Evolutionary conservation across 53 echinoderm and acorn worm genomes (phyloP).

Genomic region (Hippasteria phrygiana): DNA sequence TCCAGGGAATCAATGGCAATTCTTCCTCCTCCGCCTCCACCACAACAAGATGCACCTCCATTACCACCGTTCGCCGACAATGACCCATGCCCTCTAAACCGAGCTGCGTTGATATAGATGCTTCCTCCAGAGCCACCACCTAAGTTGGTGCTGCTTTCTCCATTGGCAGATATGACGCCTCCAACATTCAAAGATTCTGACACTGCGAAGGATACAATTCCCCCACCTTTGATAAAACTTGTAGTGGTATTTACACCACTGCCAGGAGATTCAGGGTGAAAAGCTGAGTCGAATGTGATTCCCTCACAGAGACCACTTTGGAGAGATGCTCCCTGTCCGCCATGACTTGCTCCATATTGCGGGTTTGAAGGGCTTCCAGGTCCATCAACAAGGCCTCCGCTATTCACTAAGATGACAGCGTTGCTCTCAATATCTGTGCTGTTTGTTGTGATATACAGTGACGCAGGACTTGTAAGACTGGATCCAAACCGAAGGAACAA

Average conservation of each 20-base stretch:
- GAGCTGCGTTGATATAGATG: conserved; percentile 55
- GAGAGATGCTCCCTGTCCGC: conserved; percentile 77
- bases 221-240: conserved; percentile 71
- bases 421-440: conserved; percentile 25
- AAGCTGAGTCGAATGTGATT: conserved; percentile 66
- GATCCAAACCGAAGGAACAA: conserved; percentile 41
- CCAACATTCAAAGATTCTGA: conserved; percentile 62
- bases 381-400: conserved; percentile 73
- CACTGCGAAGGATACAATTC: conserved; percentile 55
- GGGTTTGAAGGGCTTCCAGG: conserved; percentile 61
- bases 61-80: conserved; percentile 79
- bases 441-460: conserved; percentile 41
- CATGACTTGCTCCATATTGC: conserved; percentile 80
- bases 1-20: conserved; percentile 69
- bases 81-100: conserved; percentile 74
- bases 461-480: conserved; percentile 12
- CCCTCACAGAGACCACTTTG: neutral
- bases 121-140: conserved; percentile 92
- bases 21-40: conserved; percentile 89
- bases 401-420: conserved; percentile 67
- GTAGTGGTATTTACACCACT: conserved; percentile 69
- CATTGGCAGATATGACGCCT: conserved; percentile 77
- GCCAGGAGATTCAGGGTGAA: conserved; percentile 63
- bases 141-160: conserved; percentile 38
- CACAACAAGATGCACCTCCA: conserved; percentile 56